phyloP scores from a whole-genome alignment of 1,140 invertebrate species.

The Drosophila ficusphila region DNA sequence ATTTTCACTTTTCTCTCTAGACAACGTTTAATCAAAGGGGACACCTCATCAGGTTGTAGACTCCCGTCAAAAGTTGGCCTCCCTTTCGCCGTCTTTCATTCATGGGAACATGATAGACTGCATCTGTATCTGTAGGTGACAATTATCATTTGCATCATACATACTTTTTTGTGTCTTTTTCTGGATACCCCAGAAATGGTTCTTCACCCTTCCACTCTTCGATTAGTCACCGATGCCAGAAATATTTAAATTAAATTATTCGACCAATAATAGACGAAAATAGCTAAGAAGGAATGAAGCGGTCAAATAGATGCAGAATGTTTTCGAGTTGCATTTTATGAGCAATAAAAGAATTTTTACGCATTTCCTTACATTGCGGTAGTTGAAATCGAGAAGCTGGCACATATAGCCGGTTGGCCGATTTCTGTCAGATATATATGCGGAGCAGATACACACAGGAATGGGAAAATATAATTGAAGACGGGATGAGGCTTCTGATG shows the following conservation, averaged over 20 bases:
- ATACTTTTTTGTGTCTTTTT: slow-evolving; percentile 15
- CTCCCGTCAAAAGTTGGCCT: slow-evolving; percentile 13
- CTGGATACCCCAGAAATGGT: slow-evolving; percentile 13
- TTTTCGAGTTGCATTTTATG: slow-evolving; percentile 39
- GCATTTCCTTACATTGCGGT: slow-evolving; percentile 18
- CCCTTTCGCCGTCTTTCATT: slow-evolving; percentile 32
- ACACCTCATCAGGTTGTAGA: slow-evolving; percentile 38
- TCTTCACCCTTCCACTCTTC: slow-evolving; percentile 15
- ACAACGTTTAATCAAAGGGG: neutral
- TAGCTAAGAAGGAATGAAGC: slow-evolving; percentile 18
- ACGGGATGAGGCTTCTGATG: neutral
- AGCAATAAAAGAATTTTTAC: slow-evolving; percentile 48
- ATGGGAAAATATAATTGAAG: slow-evolving; percentile 4
- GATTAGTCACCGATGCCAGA: slow-evolving; percentile 46
- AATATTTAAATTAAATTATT: slow-evolving; percentile 41
- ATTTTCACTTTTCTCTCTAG: slow-evolving; percentile 3
- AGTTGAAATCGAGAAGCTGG: slow-evolving; percentile 24
- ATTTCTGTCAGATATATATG: slow-evolving; percentile 56
- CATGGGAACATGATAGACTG: slow-evolving; percentile 39
- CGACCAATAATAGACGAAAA: slow-evolving; percentile 45
- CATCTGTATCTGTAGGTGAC: slow-evolving; percentile 45
- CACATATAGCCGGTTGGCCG: slow-evolving; percentile 40
- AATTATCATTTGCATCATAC: slow-evolving; percentile 41
- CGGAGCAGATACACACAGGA: slow-evolving; percentile 22
- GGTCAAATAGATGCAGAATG: slow-evolving; percentile 41